These are phyloP conservation scores for Edolisoma coerulescens DNA, from an alignment of 2,113 vertebrate genomes.

Conservation along the genomic window DNA sequence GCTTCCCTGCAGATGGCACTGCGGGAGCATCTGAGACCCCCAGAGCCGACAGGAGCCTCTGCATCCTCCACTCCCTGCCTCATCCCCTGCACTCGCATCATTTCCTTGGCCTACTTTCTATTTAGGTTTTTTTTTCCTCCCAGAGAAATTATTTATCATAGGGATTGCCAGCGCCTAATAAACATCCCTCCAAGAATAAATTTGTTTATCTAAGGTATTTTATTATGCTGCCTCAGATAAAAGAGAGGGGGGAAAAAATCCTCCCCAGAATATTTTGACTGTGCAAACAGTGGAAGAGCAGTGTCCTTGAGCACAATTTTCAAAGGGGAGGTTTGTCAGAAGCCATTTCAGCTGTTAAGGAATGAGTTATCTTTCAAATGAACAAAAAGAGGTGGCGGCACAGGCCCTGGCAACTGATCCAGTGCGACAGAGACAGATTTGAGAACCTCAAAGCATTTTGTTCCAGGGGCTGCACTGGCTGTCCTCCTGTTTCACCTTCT, in stretches of 20 bases:
- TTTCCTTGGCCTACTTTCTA: constrained; percentile 45
- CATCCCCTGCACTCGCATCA: not conserved
- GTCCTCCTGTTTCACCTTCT: constrained; percentile 43
- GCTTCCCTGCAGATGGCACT: constrained; percentile 1
- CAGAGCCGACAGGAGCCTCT: not conserved
- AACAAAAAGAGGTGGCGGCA: constrained; percentile 12
- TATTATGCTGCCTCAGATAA: constrained; percentile 63
- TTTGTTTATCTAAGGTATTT: constrained; percentile 70
- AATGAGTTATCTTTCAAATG: constrained; percentile 45
- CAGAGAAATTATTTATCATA: constrained; percentile 62
- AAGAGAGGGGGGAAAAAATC: not conserved
- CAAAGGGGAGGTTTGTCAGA: constrained; percentile 54
- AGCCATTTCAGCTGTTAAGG: constrained; percentile 53
- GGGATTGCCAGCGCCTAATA: constrained; percentile 39
- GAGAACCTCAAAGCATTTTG: constrained; percentile 36
- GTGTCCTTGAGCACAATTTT: constrained; percentile 60
- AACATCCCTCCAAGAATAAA: constrained; percentile 66
- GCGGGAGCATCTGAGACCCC: not conserved
- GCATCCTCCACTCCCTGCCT: not conserved
- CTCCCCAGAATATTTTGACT: constrained; percentile 26
- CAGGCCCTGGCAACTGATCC: constrained; percentile 20
- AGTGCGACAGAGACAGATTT: constrained; percentile 42
- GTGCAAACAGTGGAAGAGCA: constrained; percentile 50
- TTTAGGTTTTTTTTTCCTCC: not conserved
- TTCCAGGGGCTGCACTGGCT: not conserved